Evolutionary conservation across 2,888 invertebrate species (phyloP).

Genomic region (Eupithecia vulgata): DNA sequence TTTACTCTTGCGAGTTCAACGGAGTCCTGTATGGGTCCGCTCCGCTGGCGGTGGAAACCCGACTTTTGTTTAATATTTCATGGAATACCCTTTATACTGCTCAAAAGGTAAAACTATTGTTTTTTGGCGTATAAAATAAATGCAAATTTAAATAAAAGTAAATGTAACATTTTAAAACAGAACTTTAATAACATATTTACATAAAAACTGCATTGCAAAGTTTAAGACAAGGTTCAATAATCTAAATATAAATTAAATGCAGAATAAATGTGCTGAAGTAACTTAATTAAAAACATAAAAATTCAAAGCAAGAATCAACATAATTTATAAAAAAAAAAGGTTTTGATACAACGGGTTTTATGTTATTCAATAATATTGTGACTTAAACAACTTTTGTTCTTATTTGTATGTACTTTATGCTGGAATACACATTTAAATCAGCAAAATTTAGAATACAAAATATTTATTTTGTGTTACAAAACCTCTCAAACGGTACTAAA

Average conservation of each 20-base stretch:
- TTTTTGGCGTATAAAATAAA: not conserved
- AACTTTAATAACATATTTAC: slow-evolving; percentile 76
- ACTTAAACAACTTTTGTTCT: not conserved
- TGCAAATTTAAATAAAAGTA: slow-evolving; percentile 10
- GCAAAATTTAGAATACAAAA: not conserved
- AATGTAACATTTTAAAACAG: slow-evolving; percentile 59
- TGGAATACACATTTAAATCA: not conserved
- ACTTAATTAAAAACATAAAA: slow-evolving; percentile 50
- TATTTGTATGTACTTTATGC: not conserved
- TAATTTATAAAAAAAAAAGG: slow-evolving; percentile 29
- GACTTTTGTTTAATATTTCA: not conserved
- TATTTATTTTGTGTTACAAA: not conserved
- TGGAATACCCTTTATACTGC: not conserved
- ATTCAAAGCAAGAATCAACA: slow-evolving; percentile 35
- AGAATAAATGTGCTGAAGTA: slow-evolving; percentile 64
- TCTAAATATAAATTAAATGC: slow-evolving; percentile 66
- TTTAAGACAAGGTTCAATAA: slow-evolving; percentile 45
- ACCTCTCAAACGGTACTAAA: not conserved
- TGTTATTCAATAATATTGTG: not conserved
- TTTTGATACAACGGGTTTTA: slow-evolving; percentile 20
- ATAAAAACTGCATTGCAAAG: slow-evolving; percentile 54
- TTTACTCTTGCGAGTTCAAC: too few relatives aligned
- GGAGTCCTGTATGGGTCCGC: too few relatives aligned
- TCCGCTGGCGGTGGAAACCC: too few relatives aligned
- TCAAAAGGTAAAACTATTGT: not conserved